Base-by-base conservation (phyloP, 2,888 invertebrate genomes). In the Amphipoea lucens region DNA sequence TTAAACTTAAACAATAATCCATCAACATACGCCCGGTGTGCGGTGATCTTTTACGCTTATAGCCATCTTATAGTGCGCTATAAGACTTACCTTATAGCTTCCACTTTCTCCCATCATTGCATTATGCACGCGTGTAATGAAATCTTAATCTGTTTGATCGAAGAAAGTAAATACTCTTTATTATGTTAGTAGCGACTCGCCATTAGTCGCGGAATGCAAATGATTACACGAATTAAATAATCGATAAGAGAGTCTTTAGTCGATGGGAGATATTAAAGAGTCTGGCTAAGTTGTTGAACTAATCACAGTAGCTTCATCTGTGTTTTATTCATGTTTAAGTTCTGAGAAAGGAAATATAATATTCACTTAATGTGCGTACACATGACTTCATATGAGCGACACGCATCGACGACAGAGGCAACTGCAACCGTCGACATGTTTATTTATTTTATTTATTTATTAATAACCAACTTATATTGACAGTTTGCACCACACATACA, bases 31-130 rank as follows among this genome's bases (percentile, higher is more conserved):
- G 79, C 77, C 78, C 76, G 76, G 81, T 88, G 88, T 85, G 82
- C 84, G 78, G 68, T 90, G 89, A 91, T 90, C 87, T 92, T 91
- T 91, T 81, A 90, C 88, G 88, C 88, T 83, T 40, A 68, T 87
- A 86, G 75, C 63, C n/a, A 54, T 71, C 20, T 63, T 81, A 81
- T 36, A 65, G 74, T 29, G 62, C 12, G 20, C n/a, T n/a, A 62
- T 42, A 71, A 62, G 71, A 57, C 45, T 66, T 66, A 57, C 42
- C 82, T 86, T 83, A 84, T 87, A 82, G 75, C 75, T 75, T 85
- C 83, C 83, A 90, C 93, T 93, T 93, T 93, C 92, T 88, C 91
- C 82, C 84, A 90, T 92, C 89, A 91, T 83, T 83, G 87, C 86
- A 89, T 92, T 92, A 92, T 85, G 85, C 83, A 89, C 83, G 89